Evolutionary conservation across 2,113 vertebrate genomes (phyloP).

Genomic region (Haliaeetus leucogaster): DNA sequence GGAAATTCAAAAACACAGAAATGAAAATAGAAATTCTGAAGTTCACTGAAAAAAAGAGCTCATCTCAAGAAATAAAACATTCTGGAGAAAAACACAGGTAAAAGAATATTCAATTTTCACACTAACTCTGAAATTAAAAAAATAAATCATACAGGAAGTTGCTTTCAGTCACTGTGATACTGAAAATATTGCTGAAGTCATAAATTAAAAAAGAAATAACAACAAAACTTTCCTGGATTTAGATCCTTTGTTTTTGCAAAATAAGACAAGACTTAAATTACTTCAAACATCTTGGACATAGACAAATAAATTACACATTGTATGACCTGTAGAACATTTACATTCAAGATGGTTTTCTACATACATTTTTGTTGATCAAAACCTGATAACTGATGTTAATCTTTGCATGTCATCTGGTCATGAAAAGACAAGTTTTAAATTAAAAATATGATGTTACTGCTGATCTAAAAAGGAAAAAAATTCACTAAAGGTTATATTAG

Average conservation of each 20-base stretch:
- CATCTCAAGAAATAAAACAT: not conserved
- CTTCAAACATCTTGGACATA: too few relatives aligned
- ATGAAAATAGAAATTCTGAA: not conserved
- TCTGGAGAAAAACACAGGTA: not conserved
- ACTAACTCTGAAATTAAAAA: not conserved
- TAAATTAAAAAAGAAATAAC: not conserved
- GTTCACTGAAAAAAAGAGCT: not conserved
- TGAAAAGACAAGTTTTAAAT: not conserved
- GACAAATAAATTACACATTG: too few relatives aligned
- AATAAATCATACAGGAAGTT: not conserved
- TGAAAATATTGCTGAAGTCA: not conserved
- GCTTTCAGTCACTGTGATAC: not conserved
- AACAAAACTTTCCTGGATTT: too few relatives aligned
- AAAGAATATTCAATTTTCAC: not conserved
- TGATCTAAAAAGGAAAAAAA: not conserved
- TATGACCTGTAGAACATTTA: not conserved
- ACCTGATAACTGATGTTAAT: not conserved
- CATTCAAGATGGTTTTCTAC: not conserved
- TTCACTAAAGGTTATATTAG: not conserved
- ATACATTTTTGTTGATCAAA: not conserved
- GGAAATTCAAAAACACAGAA: not conserved
- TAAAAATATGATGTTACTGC: not conserved
- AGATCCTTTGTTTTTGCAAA: too few relatives aligned
- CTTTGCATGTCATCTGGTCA: not conserved
- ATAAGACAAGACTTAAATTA: too few relatives aligned